Percentiles rank a stretch among this genome's conserved stretches.
Evolutionary conservation across 2,888 invertebrate genomes (phyloP).

Genomic region (Lymantria dispar): DNA sequence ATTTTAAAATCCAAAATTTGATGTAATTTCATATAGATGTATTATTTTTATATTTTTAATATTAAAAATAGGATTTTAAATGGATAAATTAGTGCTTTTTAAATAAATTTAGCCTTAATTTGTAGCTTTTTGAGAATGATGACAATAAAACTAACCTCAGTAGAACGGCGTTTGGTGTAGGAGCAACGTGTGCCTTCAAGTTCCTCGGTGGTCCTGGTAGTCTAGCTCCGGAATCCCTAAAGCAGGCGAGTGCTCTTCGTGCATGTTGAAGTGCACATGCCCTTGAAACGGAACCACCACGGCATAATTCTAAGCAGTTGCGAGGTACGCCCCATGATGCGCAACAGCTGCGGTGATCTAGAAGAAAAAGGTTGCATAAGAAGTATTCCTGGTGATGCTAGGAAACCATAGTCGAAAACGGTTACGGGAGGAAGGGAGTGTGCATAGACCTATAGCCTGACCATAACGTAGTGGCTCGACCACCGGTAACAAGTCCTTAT

Average conservation of each 20-base stretch:
- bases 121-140: no score
- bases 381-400: not conserved
- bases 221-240: constrained; percentile 89
- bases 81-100: no score
- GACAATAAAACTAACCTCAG: constrained; percentile 47
- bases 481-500: no score
- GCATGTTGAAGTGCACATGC: constrained; percentile 89
- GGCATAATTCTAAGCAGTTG: constrained; percentile 92
- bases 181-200: constrained; percentile 65
- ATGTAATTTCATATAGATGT: no score
- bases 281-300: constrained; percentile 87
- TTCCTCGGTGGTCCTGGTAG: constrained; percentile 89
- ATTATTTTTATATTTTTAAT: no score
- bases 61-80: no score
- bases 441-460: no score
- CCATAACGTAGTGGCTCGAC: no score
- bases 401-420: no score
- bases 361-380: not conserved
- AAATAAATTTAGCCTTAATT: no score
- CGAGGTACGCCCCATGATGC: constrained; percentile 90
- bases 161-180: constrained; percentile 64
- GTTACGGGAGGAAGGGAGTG: no score
- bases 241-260: constrained; percentile 89
- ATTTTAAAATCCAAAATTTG: no score
- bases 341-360: constrained; percentile 93